Conservation (phyloP, 2,113 vertebrate genomes). For the Calidris pygmaea region DNA sequence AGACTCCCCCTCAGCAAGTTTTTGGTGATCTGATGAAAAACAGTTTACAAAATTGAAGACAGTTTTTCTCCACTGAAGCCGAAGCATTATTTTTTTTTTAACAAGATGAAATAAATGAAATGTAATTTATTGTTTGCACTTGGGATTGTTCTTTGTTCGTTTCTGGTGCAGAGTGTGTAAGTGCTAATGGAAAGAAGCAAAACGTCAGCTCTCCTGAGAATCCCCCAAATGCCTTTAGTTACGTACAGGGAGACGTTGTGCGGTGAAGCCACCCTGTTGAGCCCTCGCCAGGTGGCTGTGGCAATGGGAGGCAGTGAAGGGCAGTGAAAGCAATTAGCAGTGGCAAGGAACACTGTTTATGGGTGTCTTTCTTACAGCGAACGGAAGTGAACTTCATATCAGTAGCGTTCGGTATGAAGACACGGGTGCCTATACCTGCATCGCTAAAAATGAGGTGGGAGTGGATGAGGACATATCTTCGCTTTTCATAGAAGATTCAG, state of each 20-base stretch:
- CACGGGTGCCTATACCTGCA: slow-evolving; percentile 96
- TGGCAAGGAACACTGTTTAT: background rate
- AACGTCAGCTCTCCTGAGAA: background rate
- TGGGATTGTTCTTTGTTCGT: background rate
- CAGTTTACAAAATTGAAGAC: background rate
- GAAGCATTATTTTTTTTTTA: background rate
- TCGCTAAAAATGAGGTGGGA: slow-evolving; percentile 95
- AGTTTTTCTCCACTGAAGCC: background rate
- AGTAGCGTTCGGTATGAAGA: slow-evolving; percentile 92
- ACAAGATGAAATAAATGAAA: background rate
- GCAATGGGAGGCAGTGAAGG: background rate
- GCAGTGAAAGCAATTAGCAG: background rate
- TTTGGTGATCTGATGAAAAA: background rate
- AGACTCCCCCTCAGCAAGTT: background rate
- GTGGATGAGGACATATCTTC: slow-evolving; percentile 98
- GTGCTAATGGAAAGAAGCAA: background rate
- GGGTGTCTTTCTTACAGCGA: slow-evolving; percentile 77
- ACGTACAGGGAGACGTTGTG: accelerated
- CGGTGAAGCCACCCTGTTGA: background rate
- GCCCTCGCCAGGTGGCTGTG: accelerated
- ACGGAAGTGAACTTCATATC: slow-evolving; percentile 91
- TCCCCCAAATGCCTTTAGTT: background rate
- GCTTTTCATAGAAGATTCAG: slow-evolving; percentile 94
- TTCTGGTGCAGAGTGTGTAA: background rate
- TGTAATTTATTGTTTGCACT: background rate